A percentile compares a stretch with the other conserved stretches of the same genome.
These are phyloP conservation scores for Phrynocephalus forsythii DNA, from an alignment of 2,797 vertebrate species.

Conservation along the genomic window DNA sequence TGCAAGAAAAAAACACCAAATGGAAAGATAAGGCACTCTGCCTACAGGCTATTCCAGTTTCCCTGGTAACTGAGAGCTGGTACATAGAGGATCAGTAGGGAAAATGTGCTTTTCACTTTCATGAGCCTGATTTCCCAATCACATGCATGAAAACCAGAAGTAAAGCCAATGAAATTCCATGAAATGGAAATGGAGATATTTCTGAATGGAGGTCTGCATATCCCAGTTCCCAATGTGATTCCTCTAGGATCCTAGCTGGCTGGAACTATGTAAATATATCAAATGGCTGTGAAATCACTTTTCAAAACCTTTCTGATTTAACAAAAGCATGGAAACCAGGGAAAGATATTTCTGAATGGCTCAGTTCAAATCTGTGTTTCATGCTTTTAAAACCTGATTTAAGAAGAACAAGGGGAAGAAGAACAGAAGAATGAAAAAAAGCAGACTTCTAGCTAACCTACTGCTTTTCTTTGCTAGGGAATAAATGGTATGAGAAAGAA, in stretches of 20 bases:
- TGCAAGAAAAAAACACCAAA: slow-evolving; percentile 31
- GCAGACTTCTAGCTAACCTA: slow-evolving; percentile 16
- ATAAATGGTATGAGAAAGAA: slow-evolving; percentile 9
- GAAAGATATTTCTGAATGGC: slow-evolving; percentile 33
- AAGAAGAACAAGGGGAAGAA: slow-evolving; percentile 13
- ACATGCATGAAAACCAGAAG: fast-evolving
- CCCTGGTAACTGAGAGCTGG: slow-evolving; percentile 59
- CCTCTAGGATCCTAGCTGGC: background rate
- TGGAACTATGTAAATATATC: slow-evolving; percentile 29
- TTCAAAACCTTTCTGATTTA: no score
- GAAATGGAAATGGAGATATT: slow-evolving; percentile 5
- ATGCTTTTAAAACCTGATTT: slow-evolving; percentile 41
- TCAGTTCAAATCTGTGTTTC: slow-evolving; percentile 46
- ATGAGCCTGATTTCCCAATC: slow-evolving; percentile 32
- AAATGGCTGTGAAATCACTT: slow-evolving; percentile 41
- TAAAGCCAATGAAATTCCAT: background rate
- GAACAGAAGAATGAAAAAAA: slow-evolving; percentile 31
- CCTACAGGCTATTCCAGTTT: slow-evolving; percentile 48
- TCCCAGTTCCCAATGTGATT: slow-evolving; percentile 28
- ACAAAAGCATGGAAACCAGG: slow-evolving; percentile 35
- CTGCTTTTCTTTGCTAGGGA: slow-evolving; percentile 7
- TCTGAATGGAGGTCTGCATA: background rate
- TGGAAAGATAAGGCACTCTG: slow-evolving; percentile 50
- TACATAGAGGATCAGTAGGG: slow-evolving; percentile 26
- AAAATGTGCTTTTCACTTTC: slow-evolving; percentile 39